Evolutionary conservation across 2,113 vertebrate genomes (phyloP).

Genomic region (Alexandromys fortis): DNA sequence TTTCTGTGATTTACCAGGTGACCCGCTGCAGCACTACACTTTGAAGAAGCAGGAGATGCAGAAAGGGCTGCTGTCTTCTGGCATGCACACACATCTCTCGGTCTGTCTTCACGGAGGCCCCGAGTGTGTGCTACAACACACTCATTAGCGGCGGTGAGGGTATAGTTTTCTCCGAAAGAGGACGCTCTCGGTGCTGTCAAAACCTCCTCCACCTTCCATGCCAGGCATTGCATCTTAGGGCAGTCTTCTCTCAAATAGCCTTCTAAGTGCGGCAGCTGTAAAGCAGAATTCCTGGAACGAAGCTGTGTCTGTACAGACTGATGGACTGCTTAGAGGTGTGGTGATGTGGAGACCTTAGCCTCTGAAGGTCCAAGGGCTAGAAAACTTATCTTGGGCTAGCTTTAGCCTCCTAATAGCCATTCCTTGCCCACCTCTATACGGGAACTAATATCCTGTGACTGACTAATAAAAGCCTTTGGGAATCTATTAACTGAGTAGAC

Average conservation of each 20-base stretch:
- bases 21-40: neutral
- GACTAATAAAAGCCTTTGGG: neutral
- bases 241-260: neutral
- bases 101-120: constrained; percentile 50
- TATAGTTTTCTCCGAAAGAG: constrained; percentile 42
- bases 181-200: neutral
- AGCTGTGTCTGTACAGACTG: neutral
- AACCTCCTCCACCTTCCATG: neutral
- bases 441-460: neutral
- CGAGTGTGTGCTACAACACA: neutral
- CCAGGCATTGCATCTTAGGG: neutral
- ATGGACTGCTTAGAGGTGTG: neutral
- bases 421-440: neutral
- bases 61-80: constrained; percentile 44
- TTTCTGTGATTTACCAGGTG: constrained; percentile 53
- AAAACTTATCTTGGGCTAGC: neutral
- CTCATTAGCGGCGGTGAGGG: constrained; percentile 21
- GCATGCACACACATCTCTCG: constrained; percentile 21
- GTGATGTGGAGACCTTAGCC: neutral
- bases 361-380: neutral
- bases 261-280: neutral
- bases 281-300: neutral
- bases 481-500: neutral
- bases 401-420: neutral
- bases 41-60: constrained; percentile 49